These are phyloP conservation scores for Loriculus beryllinus DNA, from an alignment of 2,797 vertebrate species.

Conservation along the genomic window DNA sequence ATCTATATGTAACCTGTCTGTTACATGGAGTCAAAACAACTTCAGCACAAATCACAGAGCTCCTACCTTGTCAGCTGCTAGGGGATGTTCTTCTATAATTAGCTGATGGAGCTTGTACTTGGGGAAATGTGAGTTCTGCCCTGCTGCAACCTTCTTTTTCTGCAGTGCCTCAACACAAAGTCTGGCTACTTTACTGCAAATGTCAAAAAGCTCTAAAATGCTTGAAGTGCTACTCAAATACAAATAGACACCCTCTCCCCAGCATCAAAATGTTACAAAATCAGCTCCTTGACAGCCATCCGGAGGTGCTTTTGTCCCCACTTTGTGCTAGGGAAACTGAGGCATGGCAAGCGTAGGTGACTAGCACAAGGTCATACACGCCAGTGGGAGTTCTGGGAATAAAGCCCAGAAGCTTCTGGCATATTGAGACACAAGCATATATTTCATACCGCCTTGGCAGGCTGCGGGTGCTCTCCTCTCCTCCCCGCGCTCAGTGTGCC, in stretches of 20 bases:
- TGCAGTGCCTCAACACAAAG: not conserved
- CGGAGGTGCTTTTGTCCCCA: not conserved
- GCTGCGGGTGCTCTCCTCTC: not conserved
- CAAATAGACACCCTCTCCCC: not conserved
- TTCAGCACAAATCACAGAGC: accelerated
- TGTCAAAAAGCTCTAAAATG: not conserved
- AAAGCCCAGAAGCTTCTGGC: constrained; percentile 54
- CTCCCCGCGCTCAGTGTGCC: not conserved
- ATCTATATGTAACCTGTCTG: not conserved
- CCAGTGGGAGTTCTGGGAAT: constrained; percentile 61
- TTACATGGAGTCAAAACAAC: not conserved
- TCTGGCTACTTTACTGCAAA: not conserved
- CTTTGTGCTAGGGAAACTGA: constrained; percentile 12
- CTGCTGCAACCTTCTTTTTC: not conserved
- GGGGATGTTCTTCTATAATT: not conserved
- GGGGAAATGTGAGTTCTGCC: not conserved
- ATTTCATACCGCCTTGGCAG: constrained; percentile 39
- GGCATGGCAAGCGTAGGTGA: constrained; percentile 48
- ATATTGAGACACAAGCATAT: constrained; percentile 24
- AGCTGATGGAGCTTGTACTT: not conserved
- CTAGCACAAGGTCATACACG: constrained; percentile 39
- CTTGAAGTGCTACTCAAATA: not conserved
- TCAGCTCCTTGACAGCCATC: not conserved
- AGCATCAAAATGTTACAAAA: not conserved
- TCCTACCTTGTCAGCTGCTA: not conserved